Percentiles rank a stretch among this genome's conserved stretches.
Evolutionary conservation across 2,888 invertebrate species (phyloP).

Genomic region (Leptinotarsa juncta): DNA sequence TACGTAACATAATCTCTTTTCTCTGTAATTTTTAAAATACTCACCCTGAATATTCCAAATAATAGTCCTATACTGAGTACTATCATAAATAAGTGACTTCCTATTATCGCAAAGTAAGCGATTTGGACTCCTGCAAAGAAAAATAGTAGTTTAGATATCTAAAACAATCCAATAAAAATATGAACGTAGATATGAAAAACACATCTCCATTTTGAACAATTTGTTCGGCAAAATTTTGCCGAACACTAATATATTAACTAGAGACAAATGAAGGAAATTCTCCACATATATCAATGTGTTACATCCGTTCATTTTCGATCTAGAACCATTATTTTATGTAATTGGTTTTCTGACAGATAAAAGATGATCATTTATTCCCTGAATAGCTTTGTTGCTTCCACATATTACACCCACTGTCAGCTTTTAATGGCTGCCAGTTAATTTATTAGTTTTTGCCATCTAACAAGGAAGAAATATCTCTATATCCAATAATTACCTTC

Average conservation of each 20-base stretch:
- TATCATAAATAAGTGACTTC: constrained; percentile 83
- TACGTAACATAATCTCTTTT: too few species aligned
- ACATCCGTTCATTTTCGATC: constrained; percentile 5
- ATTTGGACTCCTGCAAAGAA: constrained; percentile 81
- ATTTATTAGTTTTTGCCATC: background rate
- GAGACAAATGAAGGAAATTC: background rate
- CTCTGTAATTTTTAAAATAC: constrained; percentile 54
- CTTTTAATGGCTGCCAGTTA: background rate
- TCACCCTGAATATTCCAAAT: constrained; percentile 82
- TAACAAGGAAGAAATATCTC: background rate
- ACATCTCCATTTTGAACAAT: background rate
- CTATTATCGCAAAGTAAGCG: constrained; percentile 82
- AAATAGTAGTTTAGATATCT: constrained; percentile 19
- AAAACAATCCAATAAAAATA: background rate
- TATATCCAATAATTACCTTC: background rate
- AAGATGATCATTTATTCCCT: constrained; percentile 13
- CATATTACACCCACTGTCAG: constrained; percentile 2
- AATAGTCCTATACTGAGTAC: constrained; percentile 77
- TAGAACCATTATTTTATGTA: constrained; percentile 2
- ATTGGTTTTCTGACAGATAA: constrained; percentile 11
- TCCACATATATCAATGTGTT: background rate
- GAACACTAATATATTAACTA: too few species aligned
- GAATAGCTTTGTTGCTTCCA: constrained; percentile 18
- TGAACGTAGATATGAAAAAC: too few species aligned
- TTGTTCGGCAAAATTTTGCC: too few species aligned